Evolutionary conservation across 2,113 vertebrate species (phyloP).

Genomic region (Neolamprologus hecqui): DNA sequence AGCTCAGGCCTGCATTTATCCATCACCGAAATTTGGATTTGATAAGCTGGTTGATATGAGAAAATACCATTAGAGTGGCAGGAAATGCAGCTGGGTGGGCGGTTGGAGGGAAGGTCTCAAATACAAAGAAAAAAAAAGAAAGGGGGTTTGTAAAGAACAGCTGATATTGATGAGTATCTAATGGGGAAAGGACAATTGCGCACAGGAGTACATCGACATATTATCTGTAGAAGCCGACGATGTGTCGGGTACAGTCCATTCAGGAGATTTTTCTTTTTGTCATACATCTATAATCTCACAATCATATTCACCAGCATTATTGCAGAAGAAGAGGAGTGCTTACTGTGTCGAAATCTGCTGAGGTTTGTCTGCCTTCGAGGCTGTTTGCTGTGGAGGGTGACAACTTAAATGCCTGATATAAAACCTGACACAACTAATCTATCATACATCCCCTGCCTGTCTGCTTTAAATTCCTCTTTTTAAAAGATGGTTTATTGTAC

Average conservation of each 20-base stretch:
- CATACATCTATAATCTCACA: conserved; percentile 21
- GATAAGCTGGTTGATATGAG: conserved; percentile 52
- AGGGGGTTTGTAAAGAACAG: conserved; percentile 45
- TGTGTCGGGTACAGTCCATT: not conserved
- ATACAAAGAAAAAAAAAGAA: conserved; percentile 30
- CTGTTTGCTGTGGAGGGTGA: conserved; percentile 59
- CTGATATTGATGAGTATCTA: conserved; percentile 34
- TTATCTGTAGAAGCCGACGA: not conserved
- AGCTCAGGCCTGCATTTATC: conserved; percentile 51
- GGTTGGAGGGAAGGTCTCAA: not conserved
- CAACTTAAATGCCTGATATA: conserved; percentile 72
- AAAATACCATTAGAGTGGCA: conserved; percentile 46
- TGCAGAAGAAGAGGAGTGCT: conserved; percentile 1
- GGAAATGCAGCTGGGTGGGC: conserved; percentile 24
- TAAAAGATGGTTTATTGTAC: conserved; percentile 53
- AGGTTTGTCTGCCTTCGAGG: conserved; percentile 39
- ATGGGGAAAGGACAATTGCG: not conserved
- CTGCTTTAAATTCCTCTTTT: conserved; percentile 56
- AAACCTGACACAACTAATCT: conserved; percentile 70
- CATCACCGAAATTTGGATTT: conserved; percentile 64
- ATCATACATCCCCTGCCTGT: conserved; percentile 57
- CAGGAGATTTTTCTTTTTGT: not conserved
- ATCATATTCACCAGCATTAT: conserved; percentile 23
- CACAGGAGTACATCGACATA: not conserved
- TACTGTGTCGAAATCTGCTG: conserved; percentile 18